Base-by-base conservation (phyloP, 2,888 invertebrate genomes). In the Melinaea menophilus region DNA sequence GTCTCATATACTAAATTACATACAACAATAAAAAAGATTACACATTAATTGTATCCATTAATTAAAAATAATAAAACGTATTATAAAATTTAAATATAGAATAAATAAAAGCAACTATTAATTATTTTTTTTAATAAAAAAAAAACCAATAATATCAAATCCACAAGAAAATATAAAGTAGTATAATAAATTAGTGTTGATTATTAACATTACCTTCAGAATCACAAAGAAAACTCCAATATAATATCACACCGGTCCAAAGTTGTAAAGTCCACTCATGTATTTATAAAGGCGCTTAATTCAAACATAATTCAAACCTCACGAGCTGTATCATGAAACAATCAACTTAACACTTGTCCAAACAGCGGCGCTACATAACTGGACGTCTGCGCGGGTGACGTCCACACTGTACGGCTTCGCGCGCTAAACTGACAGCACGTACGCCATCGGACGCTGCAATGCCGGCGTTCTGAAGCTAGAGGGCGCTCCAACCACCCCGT, bases 331-430 rank as follows among this genome's bases (percentile, higher is more conserved):
- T 86, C 88, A 88, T 85, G 81, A 85, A 88, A 87, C 88, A 88
- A 88, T 88, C 88, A 88, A 89, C 86, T 89, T 88, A 87, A 85
- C 89, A 90, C 88, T 90, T 89, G 88, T 90, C 84, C 84, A 88
- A 89, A 87, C 84, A 85, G 83, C 75, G 79, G 75, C 77, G 71
- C 78, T 81, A 85, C 83, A 85, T 82, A 78, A 82, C 84, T 81
- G 79, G 78, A 70, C 65, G 70, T 72, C 72, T 73, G 76, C 72
- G 69, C 71, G 71, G 64, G 56, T 73, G 69, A 79, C 88, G 84
- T 81, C 75, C 74, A 69, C 57, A 62, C 67, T 63, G 66, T 72
- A 73, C 81, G 86, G 80, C 80, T 82, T 82, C 88, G 79, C 86
- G 86, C 88, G 88, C 87, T 85, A 84, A 89, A 90, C 90, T 90